phyloP scores from a whole-genome alignment of 2,113 vertebrate genomes.

The Oryzias celebensis region DNA sequence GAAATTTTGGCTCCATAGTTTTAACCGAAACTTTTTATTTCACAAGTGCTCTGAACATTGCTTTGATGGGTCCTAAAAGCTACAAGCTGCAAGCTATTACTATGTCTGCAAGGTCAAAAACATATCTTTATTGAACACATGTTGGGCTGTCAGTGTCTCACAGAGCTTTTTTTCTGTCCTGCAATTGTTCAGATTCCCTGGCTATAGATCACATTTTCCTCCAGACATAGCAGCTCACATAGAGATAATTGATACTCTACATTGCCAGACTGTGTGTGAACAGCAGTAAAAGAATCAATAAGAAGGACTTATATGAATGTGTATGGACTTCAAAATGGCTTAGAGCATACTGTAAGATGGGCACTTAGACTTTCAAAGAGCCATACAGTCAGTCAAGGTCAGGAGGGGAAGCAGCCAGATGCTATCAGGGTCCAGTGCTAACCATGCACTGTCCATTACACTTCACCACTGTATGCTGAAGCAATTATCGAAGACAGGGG shows the following conservation, averaged over 20 bases:
- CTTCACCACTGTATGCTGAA: constrained; percentile 50
- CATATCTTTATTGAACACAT: constrained; percentile 17
- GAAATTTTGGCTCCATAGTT: constrained; percentile 22
- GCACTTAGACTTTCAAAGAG: constrained; percentile 75
- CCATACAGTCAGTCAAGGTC: constrained; percentile 73
- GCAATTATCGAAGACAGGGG: constrained; percentile 71
- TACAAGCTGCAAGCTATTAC: constrained; percentile 4
- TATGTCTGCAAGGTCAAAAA: constrained; percentile 36
- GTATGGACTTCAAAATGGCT: constrained; percentile 69
- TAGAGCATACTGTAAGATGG: constrained; percentile 66
- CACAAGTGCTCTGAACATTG: background rate
- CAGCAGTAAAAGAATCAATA: constrained; percentile 68
- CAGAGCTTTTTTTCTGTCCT: constrained; percentile 21
- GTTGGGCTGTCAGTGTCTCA: constrained; percentile 17
- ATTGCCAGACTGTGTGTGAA: constrained; percentile 65
- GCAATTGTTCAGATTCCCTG: constrained; percentile 32
- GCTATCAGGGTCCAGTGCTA: constrained; percentile 46
- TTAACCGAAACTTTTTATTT: background rate
- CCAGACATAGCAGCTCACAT: constrained; percentile 64
- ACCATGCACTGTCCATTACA: constrained; percentile 66
- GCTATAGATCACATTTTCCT: constrained; percentile 62
- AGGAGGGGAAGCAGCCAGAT: constrained; percentile 54
- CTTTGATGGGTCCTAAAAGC: constrained; percentile 7
- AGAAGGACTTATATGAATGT: constrained; percentile 67
- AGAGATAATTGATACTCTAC: constrained; percentile 67